Conservation (phyloP, 1,140 invertebrate species). For the Caenorhabditis remanei region DNA sequence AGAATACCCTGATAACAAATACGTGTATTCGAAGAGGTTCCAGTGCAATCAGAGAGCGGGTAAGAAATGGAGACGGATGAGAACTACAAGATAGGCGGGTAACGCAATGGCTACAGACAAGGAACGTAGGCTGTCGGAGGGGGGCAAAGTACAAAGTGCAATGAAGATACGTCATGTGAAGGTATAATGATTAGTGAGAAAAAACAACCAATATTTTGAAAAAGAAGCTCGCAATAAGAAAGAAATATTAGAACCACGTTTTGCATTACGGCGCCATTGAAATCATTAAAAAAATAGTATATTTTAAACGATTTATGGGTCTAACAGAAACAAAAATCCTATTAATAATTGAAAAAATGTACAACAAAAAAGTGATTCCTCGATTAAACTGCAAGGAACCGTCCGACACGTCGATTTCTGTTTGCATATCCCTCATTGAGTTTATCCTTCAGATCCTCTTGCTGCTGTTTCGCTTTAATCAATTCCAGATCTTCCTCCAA, state of each 20-base stretch:
- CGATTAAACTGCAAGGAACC: neutral
- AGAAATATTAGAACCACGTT: neutral
- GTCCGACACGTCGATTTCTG: conserved; percentile 49
- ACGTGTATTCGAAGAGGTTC: neutral
- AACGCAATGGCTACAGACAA: conserved; percentile 38
- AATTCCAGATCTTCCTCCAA: conserved; percentile 40
- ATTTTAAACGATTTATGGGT: neutral
- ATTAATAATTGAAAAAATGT: neutral
- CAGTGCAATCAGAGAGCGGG: neutral
- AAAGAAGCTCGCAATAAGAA: neutral
- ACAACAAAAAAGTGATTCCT: neutral
- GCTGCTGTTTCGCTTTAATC: conserved; percentile 27
- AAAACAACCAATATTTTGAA: neutral
- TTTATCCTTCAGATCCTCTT: conserved; percentile 39
- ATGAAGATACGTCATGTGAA: neutral
- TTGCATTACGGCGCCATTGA: neutral
- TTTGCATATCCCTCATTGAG: conserved; percentile 52
- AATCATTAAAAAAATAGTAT: neutral
- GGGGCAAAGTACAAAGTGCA: conserved; percentile 52
- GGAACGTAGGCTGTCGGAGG: neutral
- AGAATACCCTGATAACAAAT: conserved; percentile 1
- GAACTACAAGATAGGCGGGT: conserved; percentile 22
- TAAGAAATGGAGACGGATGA: neutral
- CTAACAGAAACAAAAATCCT: conserved; percentile 35
- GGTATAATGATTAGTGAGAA: neutral